phyloP scores from a whole-genome alignment of 2,797 vertebrate species.

The Lepilemur ruficaudatus region DNA sequence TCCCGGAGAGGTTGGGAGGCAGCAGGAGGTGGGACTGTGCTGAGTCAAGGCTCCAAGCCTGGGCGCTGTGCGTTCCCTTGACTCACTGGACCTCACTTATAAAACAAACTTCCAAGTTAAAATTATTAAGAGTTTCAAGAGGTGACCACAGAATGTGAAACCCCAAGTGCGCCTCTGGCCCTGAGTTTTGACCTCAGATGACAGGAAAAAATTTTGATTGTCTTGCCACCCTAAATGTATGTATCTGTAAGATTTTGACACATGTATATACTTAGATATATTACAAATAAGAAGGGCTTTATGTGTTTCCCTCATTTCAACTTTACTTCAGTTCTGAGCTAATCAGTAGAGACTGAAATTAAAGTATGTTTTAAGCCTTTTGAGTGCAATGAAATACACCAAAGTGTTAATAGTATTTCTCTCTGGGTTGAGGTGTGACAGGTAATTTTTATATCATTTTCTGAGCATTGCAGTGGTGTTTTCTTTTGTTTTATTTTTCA shows the following conservation, averaged over 20 bases:
- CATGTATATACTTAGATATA: neutral
- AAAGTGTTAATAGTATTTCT: neutral
- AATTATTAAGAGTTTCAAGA: neutral
- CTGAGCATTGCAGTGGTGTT: neutral
- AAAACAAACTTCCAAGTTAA: neutral
- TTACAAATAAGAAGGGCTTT: neutral
- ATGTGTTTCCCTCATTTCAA: neutral
- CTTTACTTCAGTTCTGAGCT: conserved; percentile 18
- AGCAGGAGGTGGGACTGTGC: neutral
- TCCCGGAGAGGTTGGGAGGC: neutral
- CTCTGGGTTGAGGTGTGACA: neutral
- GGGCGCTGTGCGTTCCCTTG: neutral
- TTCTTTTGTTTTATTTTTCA: neutral
- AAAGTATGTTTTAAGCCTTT: neutral
- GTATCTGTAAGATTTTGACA: neutral
- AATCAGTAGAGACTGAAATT: neutral
- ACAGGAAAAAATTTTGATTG: neutral
- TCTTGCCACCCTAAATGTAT: neutral
- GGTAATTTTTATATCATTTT: neutral
- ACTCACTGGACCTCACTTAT: neutral
- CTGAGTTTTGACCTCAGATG: neutral
- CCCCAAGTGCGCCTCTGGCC: neutral
- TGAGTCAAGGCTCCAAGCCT: neutral
- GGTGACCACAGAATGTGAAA: neutral
- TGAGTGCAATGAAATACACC: neutral